Conservation (phyloP, 2,113 vertebrate species). For the Chloroceryle aenea region DNA sequence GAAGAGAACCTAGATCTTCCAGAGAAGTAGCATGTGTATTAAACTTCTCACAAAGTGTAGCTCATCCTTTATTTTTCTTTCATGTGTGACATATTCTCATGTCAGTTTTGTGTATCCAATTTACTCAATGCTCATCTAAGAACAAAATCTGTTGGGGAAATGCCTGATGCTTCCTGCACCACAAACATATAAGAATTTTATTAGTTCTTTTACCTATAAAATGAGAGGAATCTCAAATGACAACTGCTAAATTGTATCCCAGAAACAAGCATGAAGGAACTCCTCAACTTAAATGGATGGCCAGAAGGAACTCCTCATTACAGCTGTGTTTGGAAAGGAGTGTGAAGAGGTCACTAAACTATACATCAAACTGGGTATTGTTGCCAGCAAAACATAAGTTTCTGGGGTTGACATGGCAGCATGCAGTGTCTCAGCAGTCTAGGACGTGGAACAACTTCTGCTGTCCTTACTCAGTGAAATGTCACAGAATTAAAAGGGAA, state of each 20-base stretch:
- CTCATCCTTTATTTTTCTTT: not conserved
- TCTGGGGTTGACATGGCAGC: not conserved
- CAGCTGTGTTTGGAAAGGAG: not conserved
- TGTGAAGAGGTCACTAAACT: not conserved
- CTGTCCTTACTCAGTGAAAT: not conserved
- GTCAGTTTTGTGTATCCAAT: not conserved
- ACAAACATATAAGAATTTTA: not conserved
- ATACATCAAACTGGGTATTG: not conserved
- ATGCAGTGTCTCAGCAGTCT: not conserved
- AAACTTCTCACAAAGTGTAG: not conserved
- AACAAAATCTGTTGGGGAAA: not conserved
- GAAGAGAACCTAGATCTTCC: not conserved
- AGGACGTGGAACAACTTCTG: not conserved
- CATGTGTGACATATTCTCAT: not conserved
- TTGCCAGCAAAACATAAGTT: not conserved
- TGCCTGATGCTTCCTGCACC: not conserved
- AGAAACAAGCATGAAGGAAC: not conserved
- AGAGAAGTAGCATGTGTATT: not conserved
- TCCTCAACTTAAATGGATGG: not conserved
- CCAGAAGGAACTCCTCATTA: constrained; percentile 21
- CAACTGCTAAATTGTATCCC: not conserved
- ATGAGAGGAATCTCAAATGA: not conserved
- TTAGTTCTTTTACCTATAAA: not conserved
- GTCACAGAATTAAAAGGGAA: not conserved
- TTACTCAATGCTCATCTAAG: not conserved